Percentiles rank a stretch among this genome's conserved stretches.
Conservation (phyloP, 2,113 vertebrate species). For the Phalacrocorax pelagicus region DNA sequence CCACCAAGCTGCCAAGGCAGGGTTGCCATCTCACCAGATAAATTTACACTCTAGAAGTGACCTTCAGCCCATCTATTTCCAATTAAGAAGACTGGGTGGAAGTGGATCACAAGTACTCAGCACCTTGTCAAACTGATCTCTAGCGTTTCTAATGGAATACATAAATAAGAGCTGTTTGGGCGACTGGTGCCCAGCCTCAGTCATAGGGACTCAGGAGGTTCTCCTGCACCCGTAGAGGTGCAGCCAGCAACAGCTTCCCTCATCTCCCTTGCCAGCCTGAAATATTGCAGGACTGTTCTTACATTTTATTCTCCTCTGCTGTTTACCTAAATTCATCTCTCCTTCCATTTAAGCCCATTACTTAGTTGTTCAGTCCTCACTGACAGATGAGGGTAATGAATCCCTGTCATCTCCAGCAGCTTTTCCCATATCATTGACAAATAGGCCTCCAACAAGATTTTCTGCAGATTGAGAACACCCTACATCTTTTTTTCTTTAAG, state of each 20-base stretch:
- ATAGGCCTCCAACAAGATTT: neutral
- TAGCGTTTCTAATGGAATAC: neutral
- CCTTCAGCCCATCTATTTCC: neutral
- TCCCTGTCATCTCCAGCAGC: neutral
- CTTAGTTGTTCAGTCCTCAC: neutral
- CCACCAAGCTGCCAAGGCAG: neutral
- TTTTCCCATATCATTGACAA: neutral
- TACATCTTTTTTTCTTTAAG: neutral
- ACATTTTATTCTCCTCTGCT: neutral
- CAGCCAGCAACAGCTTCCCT: neutral
- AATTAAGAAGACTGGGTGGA: neutral
- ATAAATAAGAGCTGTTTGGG: neutral
- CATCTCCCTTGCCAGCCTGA: neutral
- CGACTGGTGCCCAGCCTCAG: neutral
- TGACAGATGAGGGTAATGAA: conserved; percentile 40
- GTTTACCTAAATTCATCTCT: conserved; percentile 33
- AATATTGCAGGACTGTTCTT: neutral
- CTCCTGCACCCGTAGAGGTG: neutral
- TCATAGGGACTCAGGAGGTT: neutral
- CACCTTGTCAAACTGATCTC: neutral
- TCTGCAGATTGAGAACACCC: neutral
- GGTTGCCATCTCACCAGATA: neutral
- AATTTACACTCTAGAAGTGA: neutral
- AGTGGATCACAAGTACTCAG: neutral
- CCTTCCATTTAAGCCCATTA: conserved; percentile 34